A percentile compares a stretch with the other conserved stretches of the same genome.
Conservation (phyloP, 2,797 vertebrate species). For the Prunella strophiata region DNA sequence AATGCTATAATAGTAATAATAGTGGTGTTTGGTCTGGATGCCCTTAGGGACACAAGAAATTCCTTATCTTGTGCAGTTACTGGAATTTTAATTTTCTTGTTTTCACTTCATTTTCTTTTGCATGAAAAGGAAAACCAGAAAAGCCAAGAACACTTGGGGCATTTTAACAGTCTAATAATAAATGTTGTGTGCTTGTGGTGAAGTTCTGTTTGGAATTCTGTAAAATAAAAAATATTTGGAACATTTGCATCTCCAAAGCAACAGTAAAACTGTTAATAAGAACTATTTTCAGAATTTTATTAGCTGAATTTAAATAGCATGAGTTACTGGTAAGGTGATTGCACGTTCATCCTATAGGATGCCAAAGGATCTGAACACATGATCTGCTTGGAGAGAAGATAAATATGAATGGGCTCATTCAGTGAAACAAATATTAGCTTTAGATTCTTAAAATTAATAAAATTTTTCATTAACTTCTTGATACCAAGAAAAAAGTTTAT, state of each 20-base stretch:
- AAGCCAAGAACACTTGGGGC: not conserved
- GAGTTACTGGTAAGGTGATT: not conserved
- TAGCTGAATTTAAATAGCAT: not conserved
- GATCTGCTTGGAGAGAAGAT: not conserved
- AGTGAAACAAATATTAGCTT: not conserved
- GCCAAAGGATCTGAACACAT: not conserved
- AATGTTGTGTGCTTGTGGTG: not conserved
- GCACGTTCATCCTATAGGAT: not conserved
- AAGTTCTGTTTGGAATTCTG: not conserved
- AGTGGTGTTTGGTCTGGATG: not conserved
- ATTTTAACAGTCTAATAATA: not conserved
- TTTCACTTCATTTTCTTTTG: not conserved
- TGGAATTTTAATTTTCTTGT: conserved; percentile 24
- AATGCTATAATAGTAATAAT: not conserved
- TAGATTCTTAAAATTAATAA: not conserved
- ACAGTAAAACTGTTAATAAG: not conserved
- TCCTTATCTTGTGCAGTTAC: not conserved
- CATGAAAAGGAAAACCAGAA: conserved; percentile 1
- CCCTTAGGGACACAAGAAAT: not conserved
- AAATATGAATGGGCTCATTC: not conserved
- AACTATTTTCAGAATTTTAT: not conserved
- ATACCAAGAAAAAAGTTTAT: not conserved
- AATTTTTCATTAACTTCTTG: not conserved
- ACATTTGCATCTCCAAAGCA: not conserved
- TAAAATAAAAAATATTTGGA: not conserved